phyloP scores from a whole-genome alignment of 2,113 vertebrate species.

The Pyxicephalus adspersus region DNA sequence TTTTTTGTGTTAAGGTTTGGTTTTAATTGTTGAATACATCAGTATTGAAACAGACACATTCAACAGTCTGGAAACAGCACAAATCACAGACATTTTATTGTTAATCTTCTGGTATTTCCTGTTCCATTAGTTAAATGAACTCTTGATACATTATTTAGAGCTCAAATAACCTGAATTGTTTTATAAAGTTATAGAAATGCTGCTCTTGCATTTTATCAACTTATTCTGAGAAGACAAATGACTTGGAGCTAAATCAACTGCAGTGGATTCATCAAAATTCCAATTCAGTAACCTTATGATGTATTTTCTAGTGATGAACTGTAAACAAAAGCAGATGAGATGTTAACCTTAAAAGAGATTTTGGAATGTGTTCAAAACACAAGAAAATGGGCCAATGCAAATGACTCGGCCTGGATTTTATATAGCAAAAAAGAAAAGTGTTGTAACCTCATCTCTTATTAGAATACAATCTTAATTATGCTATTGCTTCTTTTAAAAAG shows the following conservation, averaged over 20 bases:
- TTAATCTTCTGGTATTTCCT: not conserved
- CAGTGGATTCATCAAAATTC: constrained; percentile 38
- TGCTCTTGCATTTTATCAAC: constrained; percentile 35
- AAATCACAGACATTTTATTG: not conserved
- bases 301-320: constrained; percentile 28
- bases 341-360: constrained; percentile 27
- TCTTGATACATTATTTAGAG: constrained; percentile 28
- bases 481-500: constrained; percentile 5
- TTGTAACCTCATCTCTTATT: not conserved
- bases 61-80: not conserved
- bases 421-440: not conserved
- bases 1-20: not conserved
- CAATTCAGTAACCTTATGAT: constrained; percentile 22
- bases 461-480: not conserved
- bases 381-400: constrained; percentile 15
- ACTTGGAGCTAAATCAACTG: constrained; percentile 25
- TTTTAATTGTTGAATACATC: not conserved
- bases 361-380: constrained; percentile 9
- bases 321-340: constrained; percentile 33
- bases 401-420: not conserved
- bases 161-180: constrained; percentile 16
- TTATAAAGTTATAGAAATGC: constrained; percentile 33
- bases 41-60: not conserved
- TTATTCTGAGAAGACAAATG: constrained; percentile 30
- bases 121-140: constrained; percentile 34